phyloP scores from a whole-genome alignment of 2,113 vertebrate species.

The Megaceryle torquata region DNA sequence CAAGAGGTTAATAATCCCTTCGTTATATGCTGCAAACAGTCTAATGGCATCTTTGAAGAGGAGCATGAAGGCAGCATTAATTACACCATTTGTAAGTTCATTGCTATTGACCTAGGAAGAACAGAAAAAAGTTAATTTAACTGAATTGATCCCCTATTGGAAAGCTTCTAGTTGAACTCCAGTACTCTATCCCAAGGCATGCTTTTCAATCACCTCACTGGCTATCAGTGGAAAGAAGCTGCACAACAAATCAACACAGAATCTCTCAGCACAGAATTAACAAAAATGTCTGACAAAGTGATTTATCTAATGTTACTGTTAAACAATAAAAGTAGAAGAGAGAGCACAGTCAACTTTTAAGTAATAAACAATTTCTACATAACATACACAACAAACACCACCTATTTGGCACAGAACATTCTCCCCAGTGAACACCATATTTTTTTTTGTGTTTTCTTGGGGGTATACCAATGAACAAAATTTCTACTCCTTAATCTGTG shows the following conservation, averaged over 20 bases:
- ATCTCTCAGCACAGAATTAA: neutral
- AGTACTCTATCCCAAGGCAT: neutral
- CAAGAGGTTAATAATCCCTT: conserved; percentile 97
- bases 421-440: neutral
- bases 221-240: neutral
- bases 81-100: conserved; percentile 97
- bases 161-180: neutral
- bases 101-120: conserved; percentile 92
- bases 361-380: neutral
- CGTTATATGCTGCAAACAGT: conserved; percentile 97
- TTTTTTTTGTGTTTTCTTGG: neutral
- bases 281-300: too few species aligned
- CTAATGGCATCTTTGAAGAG: conserved; percentile 99
- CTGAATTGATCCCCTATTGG: neutral
- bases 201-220: neutral
- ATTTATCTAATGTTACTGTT: neutral
- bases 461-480: neutral
- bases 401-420: neutral
- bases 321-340: neutral
- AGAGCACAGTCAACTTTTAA: neutral
- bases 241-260: neutral
- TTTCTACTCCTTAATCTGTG: neutral
- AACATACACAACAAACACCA: neutral
- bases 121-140: conserved; percentile 19
- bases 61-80: conserved; percentile 99